phyloP scores from a whole-genome alignment of 1,140 invertebrate species.

The Kradibia gibbosae region DNA sequence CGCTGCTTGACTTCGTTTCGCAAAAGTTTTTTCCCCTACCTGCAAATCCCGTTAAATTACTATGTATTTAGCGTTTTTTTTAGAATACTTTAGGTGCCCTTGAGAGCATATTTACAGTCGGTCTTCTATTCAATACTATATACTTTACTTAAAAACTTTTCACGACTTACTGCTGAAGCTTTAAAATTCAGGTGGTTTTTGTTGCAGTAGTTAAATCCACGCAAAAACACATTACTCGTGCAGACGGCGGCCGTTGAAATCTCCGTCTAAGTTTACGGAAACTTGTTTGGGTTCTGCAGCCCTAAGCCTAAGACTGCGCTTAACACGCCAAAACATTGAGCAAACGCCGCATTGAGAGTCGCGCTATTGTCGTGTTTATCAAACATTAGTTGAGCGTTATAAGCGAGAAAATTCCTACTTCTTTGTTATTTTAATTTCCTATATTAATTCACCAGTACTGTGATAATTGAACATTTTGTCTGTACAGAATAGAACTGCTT shows the following conservation, averaged over 20 bases:
- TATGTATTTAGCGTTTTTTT: no score
- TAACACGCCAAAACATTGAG: background rate
- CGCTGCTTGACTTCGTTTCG: background rate
- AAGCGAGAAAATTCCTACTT: background rate
- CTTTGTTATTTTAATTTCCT: background rate
- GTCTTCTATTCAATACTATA: slow-evolving; percentile 26
- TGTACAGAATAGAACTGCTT: no score
- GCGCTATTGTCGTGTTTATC: background rate
- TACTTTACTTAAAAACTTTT: background rate
- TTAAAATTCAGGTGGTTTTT: no score
- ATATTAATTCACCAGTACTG: no score
- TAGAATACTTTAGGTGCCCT: no score
- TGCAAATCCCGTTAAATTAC: no score
- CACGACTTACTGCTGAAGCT: background rate
- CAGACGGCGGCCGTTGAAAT: slow-evolving; percentile 57
- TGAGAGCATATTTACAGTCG: slow-evolving; percentile 11
- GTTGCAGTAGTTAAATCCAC: no score
- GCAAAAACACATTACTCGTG: slow-evolving; percentile 38
- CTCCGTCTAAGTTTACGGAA: slow-evolving; percentile 47
- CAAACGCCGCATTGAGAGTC: background rate
- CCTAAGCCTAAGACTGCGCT: background rate
- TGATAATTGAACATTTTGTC: no score
- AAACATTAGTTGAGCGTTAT: background rate
- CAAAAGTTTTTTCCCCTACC: background rate
- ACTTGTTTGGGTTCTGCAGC: background rate